Evolutionary conservation across 2,888 invertebrate species (phyloP), one percentile per base, ranked within the genome.

Genomic region (Acleris sparsana): DNA sequence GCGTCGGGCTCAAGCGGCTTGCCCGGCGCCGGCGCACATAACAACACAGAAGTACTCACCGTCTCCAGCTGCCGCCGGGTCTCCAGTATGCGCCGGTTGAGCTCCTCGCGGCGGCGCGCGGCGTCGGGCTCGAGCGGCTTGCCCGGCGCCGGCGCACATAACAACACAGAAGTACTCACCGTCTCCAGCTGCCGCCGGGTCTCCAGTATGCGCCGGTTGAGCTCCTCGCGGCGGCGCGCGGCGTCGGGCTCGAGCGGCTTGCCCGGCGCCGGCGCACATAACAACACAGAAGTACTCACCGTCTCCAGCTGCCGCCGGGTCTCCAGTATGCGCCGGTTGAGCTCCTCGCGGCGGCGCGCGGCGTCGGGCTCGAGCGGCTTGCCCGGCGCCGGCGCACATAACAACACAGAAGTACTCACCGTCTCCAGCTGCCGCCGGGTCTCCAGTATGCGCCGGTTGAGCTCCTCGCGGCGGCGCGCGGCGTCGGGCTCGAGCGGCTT

Each of bases 31-130:
- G n/a, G n/a, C n/a, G n/a, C n/a, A n/a, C n/a, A n/a, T n/a, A n/a
- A n/a, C n/a, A n/a, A n/a, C n/a, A n/a, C n/a, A n/a, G n/a, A n/a
- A n/a, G n/a, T n/a, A n/a, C n/a, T n/a, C n/a, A 98, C 98, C 83
- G 95, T 97, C 92, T 97, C 97, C 70, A 98, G 87, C 86, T 97
- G 97, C 72, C 95, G 94, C 80, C 97, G 94, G 0, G 97, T 97
- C 88, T 97, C 97, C 78, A 96, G 95, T 67, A 90, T 90, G 71
- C 53, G 82, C 82, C 97, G 94, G 77, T 96, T 95, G 70, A 98
- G 92, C 80, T 98, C 97, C 83, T 97, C 96, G 5, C 97, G 86
- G 63, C 95, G 94, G 60, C 94, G 92, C 0, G 93, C 92, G 0
- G 95, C 94, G 68, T 95, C 95, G 0, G 94, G 92, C 82, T 96